These are phyloP conservation scores for Pseudolycoriella hygida DNA, from an alignment of 2,888 invertebrate genomes.

Conservation along the genomic window DNA sequence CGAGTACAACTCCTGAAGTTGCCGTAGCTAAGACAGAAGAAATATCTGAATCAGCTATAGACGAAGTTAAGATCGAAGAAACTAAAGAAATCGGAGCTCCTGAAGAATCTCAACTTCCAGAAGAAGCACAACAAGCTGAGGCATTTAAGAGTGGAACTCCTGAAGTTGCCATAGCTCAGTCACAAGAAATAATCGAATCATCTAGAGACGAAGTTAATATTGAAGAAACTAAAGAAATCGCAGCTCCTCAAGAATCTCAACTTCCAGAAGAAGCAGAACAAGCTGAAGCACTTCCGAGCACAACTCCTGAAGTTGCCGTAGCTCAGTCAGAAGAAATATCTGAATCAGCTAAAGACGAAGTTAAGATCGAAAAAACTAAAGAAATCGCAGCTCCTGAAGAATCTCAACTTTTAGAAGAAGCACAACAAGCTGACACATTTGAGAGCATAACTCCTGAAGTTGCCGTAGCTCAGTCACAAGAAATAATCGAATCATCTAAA, in stretches of 20 bases:
- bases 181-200: neutral
- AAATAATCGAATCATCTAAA: neutral
- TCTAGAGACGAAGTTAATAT: neutral
- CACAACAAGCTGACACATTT: neutral
- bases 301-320: neutral
- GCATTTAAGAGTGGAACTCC: neutral
- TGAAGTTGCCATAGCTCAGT: neutral
- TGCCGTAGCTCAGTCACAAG: neutral
- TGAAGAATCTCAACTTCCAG: neutral
- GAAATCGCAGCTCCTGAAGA: neutral
- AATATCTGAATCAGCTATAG: neutral
- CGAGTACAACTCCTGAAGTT: too few relatives aligned
- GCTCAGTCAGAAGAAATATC: too few relatives aligned
- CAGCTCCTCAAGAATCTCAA: neutral
- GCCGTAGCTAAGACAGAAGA: too few relatives aligned
- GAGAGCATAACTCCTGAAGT: too few relatives aligned
- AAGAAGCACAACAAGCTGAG: constrained; percentile 1
- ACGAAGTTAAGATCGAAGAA: neutral
- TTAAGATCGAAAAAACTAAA: neutral
- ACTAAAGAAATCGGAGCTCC: neutral
- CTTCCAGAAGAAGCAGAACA: too few relatives aligned
- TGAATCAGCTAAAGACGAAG: neutral
- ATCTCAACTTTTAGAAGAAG: neutral
- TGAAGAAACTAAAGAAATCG: neutral
- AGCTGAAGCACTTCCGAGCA: too few relatives aligned